Evolutionary conservation across 2,797 vertebrate genomes (phyloP).

Genomic region (Neoniphon sammara): DNA sequence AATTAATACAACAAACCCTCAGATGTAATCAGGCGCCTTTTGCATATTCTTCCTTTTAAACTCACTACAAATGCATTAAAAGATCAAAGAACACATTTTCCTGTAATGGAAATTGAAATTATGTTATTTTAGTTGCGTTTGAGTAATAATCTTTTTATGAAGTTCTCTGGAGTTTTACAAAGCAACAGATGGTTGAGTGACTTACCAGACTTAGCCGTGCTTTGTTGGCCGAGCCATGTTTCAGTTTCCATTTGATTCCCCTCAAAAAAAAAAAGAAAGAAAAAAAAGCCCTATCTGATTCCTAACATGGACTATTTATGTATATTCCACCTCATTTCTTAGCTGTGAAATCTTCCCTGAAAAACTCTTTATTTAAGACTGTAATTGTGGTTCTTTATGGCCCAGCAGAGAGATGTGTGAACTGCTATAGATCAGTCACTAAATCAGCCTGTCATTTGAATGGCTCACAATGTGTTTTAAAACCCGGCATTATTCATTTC

Average conservation of each 20-base stretch:
- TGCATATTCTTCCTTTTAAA: conserved; percentile 71
- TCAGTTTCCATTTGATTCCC: conserved; percentile 62
- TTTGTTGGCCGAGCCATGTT: conserved; percentile 47
- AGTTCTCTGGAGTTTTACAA: conserved; percentile 72
- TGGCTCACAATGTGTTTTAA: conserved; percentile 56
- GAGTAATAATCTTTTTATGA: conserved; percentile 69
- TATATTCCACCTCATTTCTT: conserved; percentile 26
- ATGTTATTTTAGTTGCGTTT: conserved; percentile 70
- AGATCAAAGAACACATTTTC: conserved; percentile 69
- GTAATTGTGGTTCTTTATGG: conserved; percentile 33
- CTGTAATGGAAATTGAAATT: conserved; percentile 71
- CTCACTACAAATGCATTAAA: conserved; percentile 67
- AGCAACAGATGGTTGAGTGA: conserved; percentile 76
- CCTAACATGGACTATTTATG: conserved; percentile 30
- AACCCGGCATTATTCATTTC: conserved; percentile 39
- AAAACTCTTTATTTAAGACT: neutral
- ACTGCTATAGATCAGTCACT: conserved; percentile 24
- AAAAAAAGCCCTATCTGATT: conserved; percentile 25
- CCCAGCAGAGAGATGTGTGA: conserved; percentile 26
- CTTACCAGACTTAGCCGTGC: conserved; percentile 60
- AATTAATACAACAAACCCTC: conserved; percentile 80
- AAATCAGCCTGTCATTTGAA: conserved; percentile 22
- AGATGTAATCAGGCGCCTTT: conserved; percentile 74
- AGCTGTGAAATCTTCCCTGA: conserved; percentile 5
- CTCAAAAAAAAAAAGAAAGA: conserved; percentile 40